A percentile compares a stretch with the other conserved stretches of the same genome.
Evolutionary conservation across 2,113 vertebrate genomes (phyloP).

Genomic region (Eidolon helvum): DNA sequence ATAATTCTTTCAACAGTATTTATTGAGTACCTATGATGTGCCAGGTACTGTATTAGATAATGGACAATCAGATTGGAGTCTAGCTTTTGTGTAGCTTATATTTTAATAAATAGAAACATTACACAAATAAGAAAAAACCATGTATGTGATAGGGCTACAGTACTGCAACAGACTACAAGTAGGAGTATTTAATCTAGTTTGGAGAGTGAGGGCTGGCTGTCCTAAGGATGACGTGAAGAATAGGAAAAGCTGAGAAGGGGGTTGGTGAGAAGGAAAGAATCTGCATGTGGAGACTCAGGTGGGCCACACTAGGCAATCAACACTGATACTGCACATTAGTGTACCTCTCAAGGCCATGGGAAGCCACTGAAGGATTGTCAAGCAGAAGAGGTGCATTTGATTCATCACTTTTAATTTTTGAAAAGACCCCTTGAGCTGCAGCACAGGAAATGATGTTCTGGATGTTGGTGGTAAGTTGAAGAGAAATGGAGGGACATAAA

Average conservation of each 20-base stretch:
- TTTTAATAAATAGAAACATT: background rate
- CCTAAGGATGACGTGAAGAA: too few species aligned
- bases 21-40: background rate
- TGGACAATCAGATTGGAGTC: background rate
- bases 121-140: background rate
- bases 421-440: background rate
- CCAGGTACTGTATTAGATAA: background rate
- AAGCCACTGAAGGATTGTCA: background rate
- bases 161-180: background rate
- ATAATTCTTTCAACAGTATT: background rate
- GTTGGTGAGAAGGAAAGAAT: background rate
- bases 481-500: background rate
- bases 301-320: background rate
- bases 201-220: background rate
- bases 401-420: background rate
- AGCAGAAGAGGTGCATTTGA: background rate
- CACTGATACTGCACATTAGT: background rate
- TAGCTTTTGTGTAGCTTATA: background rate
- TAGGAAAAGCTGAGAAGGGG: background rate
- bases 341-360: background rate
- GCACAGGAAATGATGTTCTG: background rate
- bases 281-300: background rate
- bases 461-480: background rate
- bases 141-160: background rate
- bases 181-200: background rate